Conservation (phyloP, 2,888 invertebrate species). For the Napeogenes sylphis region DNA sequence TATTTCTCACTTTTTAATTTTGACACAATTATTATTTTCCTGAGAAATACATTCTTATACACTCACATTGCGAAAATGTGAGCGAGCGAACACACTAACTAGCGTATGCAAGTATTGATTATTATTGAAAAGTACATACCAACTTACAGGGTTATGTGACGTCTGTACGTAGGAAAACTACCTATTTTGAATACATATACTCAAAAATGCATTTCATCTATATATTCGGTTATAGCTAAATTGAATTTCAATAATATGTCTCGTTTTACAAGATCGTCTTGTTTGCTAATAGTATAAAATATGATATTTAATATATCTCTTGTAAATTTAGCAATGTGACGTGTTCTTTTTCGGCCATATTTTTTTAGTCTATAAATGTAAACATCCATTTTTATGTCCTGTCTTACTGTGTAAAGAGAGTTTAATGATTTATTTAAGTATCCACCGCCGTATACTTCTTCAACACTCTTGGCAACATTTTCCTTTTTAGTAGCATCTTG, state of each 20-base stretch:
- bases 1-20: too few relatives aligned
- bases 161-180: too few relatives aligned
- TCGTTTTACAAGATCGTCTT: constrained; percentile 33
- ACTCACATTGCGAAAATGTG: too few relatives aligned
- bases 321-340: constrained; percentile 43
- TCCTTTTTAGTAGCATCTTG: constrained; percentile 11
- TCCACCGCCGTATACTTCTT: constrained; percentile 14
- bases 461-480: constrained; percentile 8
- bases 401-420: constrained; percentile 39
- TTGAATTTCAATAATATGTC: constrained; percentile 47
- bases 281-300: constrained; percentile 40
- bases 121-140: too few relatives aligned
- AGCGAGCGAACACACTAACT: too few relatives aligned
- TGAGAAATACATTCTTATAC: too few relatives aligned
- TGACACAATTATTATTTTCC: too few relatives aligned
- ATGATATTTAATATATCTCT: constrained; percentile 43
- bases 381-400: constrained; percentile 47
- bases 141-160: too few relatives aligned
- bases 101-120: too few relatives aligned
- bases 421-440: constrained; percentile 41
- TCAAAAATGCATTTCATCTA: constrained; percentile 29
- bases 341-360: constrained; percentile 39
- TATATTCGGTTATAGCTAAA: constrained; percentile 47
- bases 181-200: neutral
- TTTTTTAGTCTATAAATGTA: constrained; percentile 49